A percentile compares a stretch with the other conserved stretches of the same genome.
phyloP scores from a whole-genome alignment of 2,888 invertebrate species.

The Venustoraphidia nigricollis region DNA sequence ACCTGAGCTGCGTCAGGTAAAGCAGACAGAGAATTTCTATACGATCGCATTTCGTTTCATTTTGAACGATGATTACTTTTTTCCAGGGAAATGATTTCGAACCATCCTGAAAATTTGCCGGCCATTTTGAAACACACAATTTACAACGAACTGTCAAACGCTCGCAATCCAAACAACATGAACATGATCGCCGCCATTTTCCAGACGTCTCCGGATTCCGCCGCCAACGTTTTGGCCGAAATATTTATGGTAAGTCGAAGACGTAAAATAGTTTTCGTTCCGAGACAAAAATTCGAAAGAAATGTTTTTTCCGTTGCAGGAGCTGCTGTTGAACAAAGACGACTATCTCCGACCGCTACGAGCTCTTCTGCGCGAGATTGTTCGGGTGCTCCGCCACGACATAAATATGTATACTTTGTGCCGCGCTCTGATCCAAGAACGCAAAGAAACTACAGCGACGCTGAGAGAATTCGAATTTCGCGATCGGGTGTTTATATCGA shows the following conservation, averaged over 20 bases:
- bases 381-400: conserved; percentile 67
- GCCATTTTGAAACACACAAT: conserved; percentile 81
- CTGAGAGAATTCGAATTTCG: conserved; percentile 51
- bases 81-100: conserved; percentile 68
- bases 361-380: conserved; percentile 75
- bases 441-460: conserved; percentile 42
- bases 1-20: conserved; percentile 66
- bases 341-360: conserved; percentile 81
- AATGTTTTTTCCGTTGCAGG: conserved; percentile 33
- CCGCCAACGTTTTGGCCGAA: conserved; percentile 70
- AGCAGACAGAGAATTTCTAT: conserved; percentile 7
- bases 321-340: conserved; percentile 72
- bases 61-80: conserved; percentile 5
- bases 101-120: conserved; percentile 70
- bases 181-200: conserved; percentile 79
- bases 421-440: conserved; percentile 53
- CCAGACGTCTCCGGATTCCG: conserved; percentile 64
- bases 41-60: background rate
- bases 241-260: conserved; percentile 45
- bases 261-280: background rate
- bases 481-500: conserved; percentile 69
- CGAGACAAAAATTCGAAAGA: too few relatives aligned
- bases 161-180: conserved; percentile 90
- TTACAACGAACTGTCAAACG: conserved; percentile 86
- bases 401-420: conserved; percentile 68